Evolutionary conservation across 2,113 vertebrate species (phyloP), one percentile per base, ranked within the genome.

Genomic region (Caracal caracal): DNA sequence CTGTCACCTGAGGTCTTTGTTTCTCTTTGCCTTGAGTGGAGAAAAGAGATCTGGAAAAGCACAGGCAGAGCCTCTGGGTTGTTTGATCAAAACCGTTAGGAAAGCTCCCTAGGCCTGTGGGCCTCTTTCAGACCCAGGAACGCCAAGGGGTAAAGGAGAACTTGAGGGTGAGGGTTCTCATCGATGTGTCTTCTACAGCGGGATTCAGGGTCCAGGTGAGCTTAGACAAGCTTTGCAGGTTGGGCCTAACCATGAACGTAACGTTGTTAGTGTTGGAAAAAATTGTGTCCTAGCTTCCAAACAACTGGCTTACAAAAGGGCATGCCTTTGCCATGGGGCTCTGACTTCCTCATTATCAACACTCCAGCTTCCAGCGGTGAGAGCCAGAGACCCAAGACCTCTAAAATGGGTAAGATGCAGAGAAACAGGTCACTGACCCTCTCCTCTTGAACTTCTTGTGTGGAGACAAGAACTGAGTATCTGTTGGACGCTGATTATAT

Each of bases 1-100:
- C 9, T 5, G 90, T 90, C 87, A 79, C 94, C 76, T 88, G 81
- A 78, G 84, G 49, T 24, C 43, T 92, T 76, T 93, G 90, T 90
- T 95, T 92, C 79, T 40, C 40, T 90, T 22, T 91, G 51, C 51
- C 47, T 35, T 61, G 17, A 68, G 10, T 8, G 33, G 33, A 92
- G 61, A 75, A 61, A 35, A 66, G 49, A 88, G 51, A 87, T 37
- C 26, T 5, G 40, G 51, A 73, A 28, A 16, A 73, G 61, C 63
- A 9, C 35, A 88, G 56, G 56, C 0, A 1, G 30, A 37, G 9
- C 70, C 20, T 49, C 37, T 51, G 13, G 59, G 40, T 53, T 30
- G 53, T 63, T 78, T 68, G 37, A 40, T 68, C 37, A 17, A 79
- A 71, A 63, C 49, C 22, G 8, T 61, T 35, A 80, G 73, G 10